Conservation (phyloP, 2,888 invertebrate genomes). For the Sarcophaga subvicina region DNA sequence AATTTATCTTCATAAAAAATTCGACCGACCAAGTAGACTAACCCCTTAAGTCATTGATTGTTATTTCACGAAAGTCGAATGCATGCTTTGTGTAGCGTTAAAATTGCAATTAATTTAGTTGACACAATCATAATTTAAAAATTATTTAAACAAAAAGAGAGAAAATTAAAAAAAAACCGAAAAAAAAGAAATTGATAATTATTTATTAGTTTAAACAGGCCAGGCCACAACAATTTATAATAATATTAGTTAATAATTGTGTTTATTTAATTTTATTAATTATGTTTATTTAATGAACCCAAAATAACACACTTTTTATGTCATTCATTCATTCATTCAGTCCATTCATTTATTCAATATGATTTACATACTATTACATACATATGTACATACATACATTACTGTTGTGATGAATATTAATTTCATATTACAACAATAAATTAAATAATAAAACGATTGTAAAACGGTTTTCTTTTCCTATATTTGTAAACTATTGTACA, state of each 20-base stretch:
- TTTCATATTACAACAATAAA: neutral
- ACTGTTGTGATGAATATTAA: neutral
- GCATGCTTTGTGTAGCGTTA: too few species aligned
- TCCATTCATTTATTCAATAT: neutral
- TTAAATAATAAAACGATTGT: neutral
- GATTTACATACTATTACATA: slow-evolving; percentile 12
- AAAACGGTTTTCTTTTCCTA: neutral
- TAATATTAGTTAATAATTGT: slow-evolving; percentile 44
- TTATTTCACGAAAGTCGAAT: too few species aligned
- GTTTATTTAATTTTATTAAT: slow-evolving; percentile 55
- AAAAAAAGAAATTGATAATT: slow-evolving; percentile 2
- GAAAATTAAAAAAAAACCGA: neutral
- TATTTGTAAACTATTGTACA: neutral
- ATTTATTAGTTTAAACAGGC: slow-evolving; percentile 4
- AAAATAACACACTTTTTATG: slow-evolving; percentile 14
- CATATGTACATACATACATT: neutral
- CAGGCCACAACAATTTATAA: slow-evolving; percentile 28
- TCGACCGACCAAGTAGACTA: too few species aligned
- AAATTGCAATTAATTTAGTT: too few species aligned
- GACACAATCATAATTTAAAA: neutral
- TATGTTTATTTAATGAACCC: slow-evolving; percentile 58
- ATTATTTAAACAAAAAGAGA: neutral
- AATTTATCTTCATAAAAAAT: too few species aligned
- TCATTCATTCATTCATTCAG: neutral
- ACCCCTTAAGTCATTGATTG: too few species aligned